These are phyloP conservation scores for Trisateles emortualis DNA, from an alignment of 2,888 invertebrate species.

Conservation along the genomic window DNA sequence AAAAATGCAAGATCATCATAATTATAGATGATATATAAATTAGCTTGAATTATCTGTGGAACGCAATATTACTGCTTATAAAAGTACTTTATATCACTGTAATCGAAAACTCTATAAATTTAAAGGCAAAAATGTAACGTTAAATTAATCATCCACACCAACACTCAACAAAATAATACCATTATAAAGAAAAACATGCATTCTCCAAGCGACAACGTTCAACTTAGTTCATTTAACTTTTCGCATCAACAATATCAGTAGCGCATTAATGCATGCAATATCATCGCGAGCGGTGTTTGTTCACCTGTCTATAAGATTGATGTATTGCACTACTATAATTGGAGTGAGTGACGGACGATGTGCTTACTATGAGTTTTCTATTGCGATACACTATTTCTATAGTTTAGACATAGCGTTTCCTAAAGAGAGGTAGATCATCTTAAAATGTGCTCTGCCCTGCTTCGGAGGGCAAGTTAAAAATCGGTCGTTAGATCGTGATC, in stretches of 20 bases:
- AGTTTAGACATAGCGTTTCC: too few species aligned
- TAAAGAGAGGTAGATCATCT: too few species aligned
- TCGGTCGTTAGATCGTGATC: too few species aligned
- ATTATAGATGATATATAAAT: too few species aligned
- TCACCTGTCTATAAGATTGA: constrained; percentile 67
- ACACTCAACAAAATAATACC: constrained; percentile 12
- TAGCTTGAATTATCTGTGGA: too few species aligned
- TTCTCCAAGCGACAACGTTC: constrained; percentile 29
- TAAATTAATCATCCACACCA: not conserved
- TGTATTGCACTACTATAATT: constrained; percentile 62
- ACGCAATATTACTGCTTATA: too few species aligned
- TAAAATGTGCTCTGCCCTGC: too few species aligned
- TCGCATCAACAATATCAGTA: constrained; percentile 35
- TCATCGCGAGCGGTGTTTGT: constrained; percentile 47
- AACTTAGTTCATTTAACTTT: constrained; percentile 48
- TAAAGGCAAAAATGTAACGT: too few species aligned
- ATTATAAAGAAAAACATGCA: constrained; percentile 15
- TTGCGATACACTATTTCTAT: not conserved
- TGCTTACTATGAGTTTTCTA: constrained; percentile 10
- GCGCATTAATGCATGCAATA: constrained; percentile 48
- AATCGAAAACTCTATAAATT: too few species aligned
- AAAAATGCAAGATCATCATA: too few species aligned
- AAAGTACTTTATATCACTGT: too few species aligned
- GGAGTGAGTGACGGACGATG: constrained; percentile 57
- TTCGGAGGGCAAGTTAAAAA: too few species aligned